Percentiles rank a stretch among this genome's conserved stretches.
Conservation (phyloP, 2,113 vertebrate species). For the Sturnus vulgaris region DNA sequence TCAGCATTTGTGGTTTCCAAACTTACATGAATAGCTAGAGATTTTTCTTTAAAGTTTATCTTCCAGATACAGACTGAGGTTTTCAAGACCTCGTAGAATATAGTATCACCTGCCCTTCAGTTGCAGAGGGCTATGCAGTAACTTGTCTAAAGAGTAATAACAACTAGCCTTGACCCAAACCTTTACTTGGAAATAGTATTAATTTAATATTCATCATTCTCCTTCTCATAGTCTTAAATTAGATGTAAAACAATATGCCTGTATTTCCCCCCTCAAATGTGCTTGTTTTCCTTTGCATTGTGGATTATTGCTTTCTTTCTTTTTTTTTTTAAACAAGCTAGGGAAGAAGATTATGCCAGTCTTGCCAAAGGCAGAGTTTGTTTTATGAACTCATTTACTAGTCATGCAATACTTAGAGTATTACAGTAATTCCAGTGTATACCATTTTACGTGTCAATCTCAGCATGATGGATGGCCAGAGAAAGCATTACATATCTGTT, state of each 20-base stretch:
- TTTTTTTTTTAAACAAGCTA: background rate
- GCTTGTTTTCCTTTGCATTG: background rate
- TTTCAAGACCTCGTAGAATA: background rate
- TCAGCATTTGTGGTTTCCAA: background rate
- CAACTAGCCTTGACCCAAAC: background rate
- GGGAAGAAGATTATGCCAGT: background rate
- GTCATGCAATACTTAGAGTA: background rate
- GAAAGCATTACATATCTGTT: background rate
- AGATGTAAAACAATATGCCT: background rate
- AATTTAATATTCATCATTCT: background rate
- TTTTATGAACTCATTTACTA: background rate
- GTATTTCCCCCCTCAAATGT: background rate
- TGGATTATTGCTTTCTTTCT: background rate
- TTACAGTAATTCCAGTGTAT: background rate
- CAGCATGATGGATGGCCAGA: background rate
- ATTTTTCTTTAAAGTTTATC: background rate
- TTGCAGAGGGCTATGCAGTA: background rate
- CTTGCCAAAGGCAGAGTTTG: background rate
- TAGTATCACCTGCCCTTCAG: background rate
- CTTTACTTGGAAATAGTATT: background rate
- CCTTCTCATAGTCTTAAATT: background rate
- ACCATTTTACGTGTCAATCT: background rate
- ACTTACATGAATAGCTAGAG: background rate
- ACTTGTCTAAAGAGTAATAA: background rate
- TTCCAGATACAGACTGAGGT: background rate